A percentile compares a stretch with the other conserved stretches of the same genome.
Conservation (phyloP, 2,113 vertebrate genomes). For the Tenebrosternarchus preto region DNA sequence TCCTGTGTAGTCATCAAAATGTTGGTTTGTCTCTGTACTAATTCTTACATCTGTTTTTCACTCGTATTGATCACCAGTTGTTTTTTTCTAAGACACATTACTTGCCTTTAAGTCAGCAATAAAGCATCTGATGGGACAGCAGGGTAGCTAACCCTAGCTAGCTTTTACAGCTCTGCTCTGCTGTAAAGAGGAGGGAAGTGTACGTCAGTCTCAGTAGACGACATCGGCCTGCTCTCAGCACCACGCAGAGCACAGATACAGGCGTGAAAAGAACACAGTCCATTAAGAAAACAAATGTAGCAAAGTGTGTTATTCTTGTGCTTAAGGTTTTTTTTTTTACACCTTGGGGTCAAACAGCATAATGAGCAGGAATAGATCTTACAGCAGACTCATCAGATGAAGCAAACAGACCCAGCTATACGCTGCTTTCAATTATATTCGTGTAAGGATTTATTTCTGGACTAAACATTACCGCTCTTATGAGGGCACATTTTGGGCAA, state of each 20-base stretch:
- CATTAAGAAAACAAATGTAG: not conserved
- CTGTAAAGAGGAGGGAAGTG: constrained; percentile 20
- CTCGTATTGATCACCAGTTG: too few relatives aligned
- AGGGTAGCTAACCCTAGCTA: too few relatives aligned
- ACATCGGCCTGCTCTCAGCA: constrained; percentile 11
- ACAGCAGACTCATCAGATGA: not conserved
- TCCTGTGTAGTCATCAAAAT: too few relatives aligned
- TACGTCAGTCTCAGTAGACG: constrained; percentile 7
- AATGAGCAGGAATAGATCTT: not conserved
- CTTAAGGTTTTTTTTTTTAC: not conserved
- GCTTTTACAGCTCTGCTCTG: constrained; percentile 17
- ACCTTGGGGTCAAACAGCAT: not conserved
- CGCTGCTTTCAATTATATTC: not conserved
- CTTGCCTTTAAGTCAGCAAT: too few relatives aligned
- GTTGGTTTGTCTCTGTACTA: too few relatives aligned
- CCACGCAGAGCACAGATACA: not conserved
- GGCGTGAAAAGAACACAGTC: not conserved
- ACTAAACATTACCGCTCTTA: not conserved
- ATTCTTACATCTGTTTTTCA: too few relatives aligned
- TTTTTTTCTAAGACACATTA: too few relatives aligned
- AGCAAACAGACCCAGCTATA: not conserved
- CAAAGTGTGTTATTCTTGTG: not conserved
- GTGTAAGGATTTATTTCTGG: not conserved
- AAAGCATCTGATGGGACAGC: too few relatives aligned
- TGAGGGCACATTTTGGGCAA: not conserved